Percentiles rank a stretch among this genome's conserved stretches.
These are phyloP conservation scores for Intellagama lesueurii DNA, from an alignment of 2,797 vertebrate species.

Conservation along the genomic window DNA sequence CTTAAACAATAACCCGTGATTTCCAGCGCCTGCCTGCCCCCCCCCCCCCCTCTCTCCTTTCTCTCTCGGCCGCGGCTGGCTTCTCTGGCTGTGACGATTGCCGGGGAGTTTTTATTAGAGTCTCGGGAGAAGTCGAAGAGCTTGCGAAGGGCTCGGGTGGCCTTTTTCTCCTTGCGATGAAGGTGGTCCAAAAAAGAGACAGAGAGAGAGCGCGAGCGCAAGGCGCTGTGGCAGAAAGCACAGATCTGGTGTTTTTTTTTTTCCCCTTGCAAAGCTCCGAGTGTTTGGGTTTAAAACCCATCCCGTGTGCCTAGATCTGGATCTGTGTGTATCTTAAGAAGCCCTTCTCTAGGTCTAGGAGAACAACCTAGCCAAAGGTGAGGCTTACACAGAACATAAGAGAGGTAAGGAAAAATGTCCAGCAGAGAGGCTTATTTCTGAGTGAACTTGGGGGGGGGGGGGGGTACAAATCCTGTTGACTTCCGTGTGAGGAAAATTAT, in stretches of 20 bases:
- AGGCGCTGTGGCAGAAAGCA: too few species aligned
- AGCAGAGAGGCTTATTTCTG: not conserved
- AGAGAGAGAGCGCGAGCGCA: too few species aligned
- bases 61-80: accelerated
- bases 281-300: too few species aligned
- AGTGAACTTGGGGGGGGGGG: not conserved
- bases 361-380: not conserved
- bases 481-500: not conserved
- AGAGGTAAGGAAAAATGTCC: not conserved
- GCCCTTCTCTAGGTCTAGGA: too few species aligned
- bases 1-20: not conserved
- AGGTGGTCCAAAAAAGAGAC: too few species aligned
- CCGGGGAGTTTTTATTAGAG: not conserved
- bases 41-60: accelerated
- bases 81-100: not conserved
- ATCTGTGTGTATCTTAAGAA: too few species aligned
- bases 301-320: too few species aligned
- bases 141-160: too few species aligned
- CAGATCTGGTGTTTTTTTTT: too few species aligned
- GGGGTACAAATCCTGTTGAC: not conserved
- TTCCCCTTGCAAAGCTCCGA: too few species aligned
- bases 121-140: not conserved
- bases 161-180: too few species aligned
- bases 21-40: accelerated
- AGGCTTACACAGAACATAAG: not conserved